phyloP scores from a whole-genome alignment of 35 echinoderm and acorn worm species.

The Apostichopus parvimensis region DNA sequence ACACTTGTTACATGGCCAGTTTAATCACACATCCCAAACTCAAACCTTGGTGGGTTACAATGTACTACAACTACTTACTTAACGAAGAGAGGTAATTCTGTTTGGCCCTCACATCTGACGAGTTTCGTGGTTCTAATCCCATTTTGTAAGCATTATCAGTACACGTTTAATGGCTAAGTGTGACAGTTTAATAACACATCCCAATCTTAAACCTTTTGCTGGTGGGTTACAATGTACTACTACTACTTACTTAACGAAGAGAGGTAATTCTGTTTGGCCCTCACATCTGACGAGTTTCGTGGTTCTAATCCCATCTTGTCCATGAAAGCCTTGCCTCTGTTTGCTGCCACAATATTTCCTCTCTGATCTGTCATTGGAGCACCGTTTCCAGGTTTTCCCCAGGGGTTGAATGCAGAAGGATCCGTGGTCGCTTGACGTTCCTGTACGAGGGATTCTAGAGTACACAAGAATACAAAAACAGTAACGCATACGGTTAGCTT shows the following conservation, averaged over 20 bases:
- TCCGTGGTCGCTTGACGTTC: not conserved
- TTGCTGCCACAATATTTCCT: conserved; percentile 60
- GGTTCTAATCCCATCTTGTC: conserved; percentile 72
- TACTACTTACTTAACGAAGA: conserved; percentile 71
- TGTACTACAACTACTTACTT: conserved; percentile 59
- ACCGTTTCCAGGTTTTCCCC: conserved; percentile 85
- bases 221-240: not conserved
- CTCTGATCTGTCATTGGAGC: conserved; percentile 64
- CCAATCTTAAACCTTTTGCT: too few relatives aligned
- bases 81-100: conserved; percentile 71
- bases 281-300: conserved; percentile 54
- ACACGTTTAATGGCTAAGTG: too few relatives aligned
- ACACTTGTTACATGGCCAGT: too few relatives aligned
- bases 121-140: conserved; percentile 54
- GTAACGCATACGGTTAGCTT: too few relatives aligned
- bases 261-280: conserved; percentile 77
- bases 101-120: conserved; percentile 66
- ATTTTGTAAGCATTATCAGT: conserved; percentile 36
- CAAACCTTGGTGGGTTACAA: too few relatives aligned
- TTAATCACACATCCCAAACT: too few relatives aligned
- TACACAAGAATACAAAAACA: not conserved
- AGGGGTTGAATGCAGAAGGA: conserved; percentile 54
- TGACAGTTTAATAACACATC: too few relatives aligned
- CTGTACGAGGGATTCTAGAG: conserved; percentile 27
- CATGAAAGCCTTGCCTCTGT: conserved; percentile 68